phyloP scores from a whole-genome alignment of 2,888 invertebrate genomes.

The Drosophila ezoana region DNA sequence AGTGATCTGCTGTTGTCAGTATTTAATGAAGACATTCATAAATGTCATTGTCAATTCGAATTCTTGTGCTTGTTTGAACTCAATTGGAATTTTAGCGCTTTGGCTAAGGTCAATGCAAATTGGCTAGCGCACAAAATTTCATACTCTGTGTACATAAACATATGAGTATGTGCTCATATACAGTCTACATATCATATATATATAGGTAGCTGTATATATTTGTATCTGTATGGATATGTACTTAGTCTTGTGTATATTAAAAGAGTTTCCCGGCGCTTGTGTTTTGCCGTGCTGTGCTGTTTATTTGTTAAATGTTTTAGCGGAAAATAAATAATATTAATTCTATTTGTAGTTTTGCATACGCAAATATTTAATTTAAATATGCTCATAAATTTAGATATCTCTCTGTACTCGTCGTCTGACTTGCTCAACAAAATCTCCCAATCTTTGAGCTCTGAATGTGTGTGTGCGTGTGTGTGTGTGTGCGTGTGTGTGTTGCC shows the following conservation, averaged over 20 bases:
- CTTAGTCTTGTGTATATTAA: constrained; percentile 15
- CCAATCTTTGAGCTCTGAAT: constrained; percentile 46
- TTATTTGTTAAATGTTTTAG: constrained; percentile 50
- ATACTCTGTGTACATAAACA: background rate
- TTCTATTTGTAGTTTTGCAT: constrained; percentile 40
- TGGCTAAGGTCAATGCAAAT: constrained; percentile 74
- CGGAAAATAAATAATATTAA: constrained; percentile 44
- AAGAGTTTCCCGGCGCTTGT: constrained; percentile 39
- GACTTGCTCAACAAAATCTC: constrained; percentile 23
- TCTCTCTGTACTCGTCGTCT: constrained; percentile 28
- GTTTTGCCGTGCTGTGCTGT: constrained; percentile 27
- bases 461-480: constrained; percentile 3
- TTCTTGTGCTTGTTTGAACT: constrained; percentile 45
- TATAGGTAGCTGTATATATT: constrained; percentile 1
- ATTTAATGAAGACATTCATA: constrained; percentile 69
- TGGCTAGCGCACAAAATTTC: constrained; percentile 52
- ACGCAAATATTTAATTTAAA: constrained; percentile 54
- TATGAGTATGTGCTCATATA: constrained; percentile 3
- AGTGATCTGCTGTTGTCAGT: constrained; percentile 50
- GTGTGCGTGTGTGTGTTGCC: background rate
- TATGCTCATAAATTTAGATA: constrained; percentile 36
- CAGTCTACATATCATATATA: constrained; percentile 3
- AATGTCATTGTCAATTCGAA: constrained; percentile 72
- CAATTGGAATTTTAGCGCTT: constrained; percentile 60
- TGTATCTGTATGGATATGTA: constrained; percentile 2